Conservation (phyloP, 2,797 vertebrate genomes). For the Sebastes trivittatus region DNA sequence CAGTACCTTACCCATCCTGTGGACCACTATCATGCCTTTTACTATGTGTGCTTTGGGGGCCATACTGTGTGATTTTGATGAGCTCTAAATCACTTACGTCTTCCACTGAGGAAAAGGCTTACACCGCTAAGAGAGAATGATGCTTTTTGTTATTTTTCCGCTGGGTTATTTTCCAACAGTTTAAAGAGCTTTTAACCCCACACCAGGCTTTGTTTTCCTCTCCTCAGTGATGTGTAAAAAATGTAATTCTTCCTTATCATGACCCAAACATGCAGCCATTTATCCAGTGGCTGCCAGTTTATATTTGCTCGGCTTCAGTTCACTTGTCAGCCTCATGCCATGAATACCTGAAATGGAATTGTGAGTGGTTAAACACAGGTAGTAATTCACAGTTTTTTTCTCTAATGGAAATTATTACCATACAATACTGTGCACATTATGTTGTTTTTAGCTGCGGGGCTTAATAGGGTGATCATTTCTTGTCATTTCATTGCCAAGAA, state of each 20-base stretch:
- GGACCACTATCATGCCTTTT: constrained; percentile 57
- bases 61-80: constrained; percentile 67
- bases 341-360: constrained; percentile 70
- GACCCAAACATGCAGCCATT: constrained; percentile 71
- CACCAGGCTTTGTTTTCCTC: constrained; percentile 67
- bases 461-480: constrained; percentile 68
- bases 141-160: constrained; percentile 32
- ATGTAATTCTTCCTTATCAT: constrained; percentile 77
- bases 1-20: constrained; percentile 34
- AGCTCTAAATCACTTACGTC: constrained; percentile 73
- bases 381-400: constrained; percentile 48
- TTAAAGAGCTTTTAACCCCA: constrained; percentile 73
- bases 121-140: constrained; percentile 47
- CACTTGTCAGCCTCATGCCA: constrained; percentile 60
- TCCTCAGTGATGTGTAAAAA: constrained; percentile 71
- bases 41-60: constrained; percentile 64
- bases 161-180: constrained; percentile 64
- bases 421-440: constrained; percentile 56
- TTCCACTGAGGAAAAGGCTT: constrained; percentile 60
- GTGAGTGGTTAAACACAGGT: constrained; percentile 74
- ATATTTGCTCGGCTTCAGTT: constrained; percentile 73
- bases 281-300: constrained; percentile 70
- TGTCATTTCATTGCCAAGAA: constrained; percentile 71
- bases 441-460: constrained; percentile 51
- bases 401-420: constrained; percentile 60